phyloP scores from a whole-genome alignment of 1,140 invertebrate genomes.

The Bombus soroeensis region DNA sequence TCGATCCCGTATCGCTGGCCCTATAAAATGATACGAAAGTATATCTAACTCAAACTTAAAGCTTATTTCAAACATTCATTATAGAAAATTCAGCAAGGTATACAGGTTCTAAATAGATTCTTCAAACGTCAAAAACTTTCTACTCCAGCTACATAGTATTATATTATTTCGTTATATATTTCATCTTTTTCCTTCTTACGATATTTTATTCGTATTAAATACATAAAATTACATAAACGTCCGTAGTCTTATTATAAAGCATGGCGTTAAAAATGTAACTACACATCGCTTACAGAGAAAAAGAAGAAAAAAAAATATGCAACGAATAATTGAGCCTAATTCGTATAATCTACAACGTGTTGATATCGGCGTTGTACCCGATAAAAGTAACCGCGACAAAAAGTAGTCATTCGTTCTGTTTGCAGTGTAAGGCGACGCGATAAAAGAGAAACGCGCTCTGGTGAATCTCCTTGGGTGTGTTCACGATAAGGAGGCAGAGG shows the following conservation, averaged over 20 bases:
- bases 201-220: too few relatives aligned
- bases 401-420: background rate
- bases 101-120: background rate
- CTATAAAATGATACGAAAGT: background rate
- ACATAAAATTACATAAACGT: background rate
- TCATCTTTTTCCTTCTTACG: background rate
- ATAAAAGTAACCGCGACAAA: background rate
- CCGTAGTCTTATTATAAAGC: background rate
- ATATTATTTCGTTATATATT: background rate
- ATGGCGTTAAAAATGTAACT: background rate
- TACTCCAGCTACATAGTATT: background rate
- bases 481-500: constrained; percentile 43
- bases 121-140: background rate
- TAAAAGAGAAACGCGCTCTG: constrained; percentile 20
- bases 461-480: constrained; percentile 24
- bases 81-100: background rate
- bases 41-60: background rate
- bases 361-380: background rate
- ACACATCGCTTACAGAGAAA: background rate
- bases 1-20: background rate
- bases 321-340: background rate
- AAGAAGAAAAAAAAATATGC: too few relatives aligned
- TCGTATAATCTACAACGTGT: background rate
- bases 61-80: background rate
- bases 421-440: constrained; percentile 23